Evolutionary conservation across 2,888 invertebrate species (phyloP).

Genomic region (Monochamus alternatus): DNA sequence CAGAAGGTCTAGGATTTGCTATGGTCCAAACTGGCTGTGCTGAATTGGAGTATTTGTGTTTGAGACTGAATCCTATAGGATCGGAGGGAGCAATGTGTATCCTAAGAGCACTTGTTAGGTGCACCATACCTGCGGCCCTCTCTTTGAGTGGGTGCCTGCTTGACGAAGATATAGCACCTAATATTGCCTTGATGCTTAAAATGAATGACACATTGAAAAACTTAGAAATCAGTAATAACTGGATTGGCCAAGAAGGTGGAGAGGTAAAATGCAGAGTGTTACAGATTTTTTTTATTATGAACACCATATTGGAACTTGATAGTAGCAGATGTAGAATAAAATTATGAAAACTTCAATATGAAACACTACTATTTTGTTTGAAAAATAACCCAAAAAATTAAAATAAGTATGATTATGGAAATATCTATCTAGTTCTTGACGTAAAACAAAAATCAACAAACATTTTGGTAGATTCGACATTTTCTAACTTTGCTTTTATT

Average conservation of each 20-base stretch:
- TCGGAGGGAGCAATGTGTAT: conserved; percentile 76
- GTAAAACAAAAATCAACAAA: too few species aligned
- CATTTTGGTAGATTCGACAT: too few species aligned
- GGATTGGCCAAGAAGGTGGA: conserved; percentile 75
- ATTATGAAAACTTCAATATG: too few species aligned
- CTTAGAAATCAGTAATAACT: conserved; percentile 76
- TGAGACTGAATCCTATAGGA: conserved; percentile 77
- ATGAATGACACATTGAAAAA: conserved; percentile 73
- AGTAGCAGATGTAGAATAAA: too few species aligned
- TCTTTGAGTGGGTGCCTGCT: conserved; percentile 75
- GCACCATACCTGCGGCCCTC: conserved; percentile 73
- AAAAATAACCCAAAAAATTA: too few species aligned
- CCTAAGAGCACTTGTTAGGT: conserved; percentile 75
- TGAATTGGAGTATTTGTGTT: conserved; percentile 69
- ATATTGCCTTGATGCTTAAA: conserved; percentile 73
- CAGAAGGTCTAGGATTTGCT: conserved; percentile 67
- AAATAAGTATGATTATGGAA: too few species aligned
- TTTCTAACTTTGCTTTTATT: too few species aligned
- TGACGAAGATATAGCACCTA: conserved; percentile 72
- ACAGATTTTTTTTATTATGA: too few species aligned
- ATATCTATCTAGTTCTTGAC: too few species aligned
- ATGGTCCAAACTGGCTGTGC: conserved; percentile 57
- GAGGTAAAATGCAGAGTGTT: conserved; percentile 56
- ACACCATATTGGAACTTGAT: too few species aligned
- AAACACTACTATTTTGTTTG: too few species aligned